A percentile compares a stretch with the other conserved stretches of the same genome.
Evolutionary conservation across 2,113 vertebrate species (phyloP).

Genomic region (Furnarius figulus): DNA sequence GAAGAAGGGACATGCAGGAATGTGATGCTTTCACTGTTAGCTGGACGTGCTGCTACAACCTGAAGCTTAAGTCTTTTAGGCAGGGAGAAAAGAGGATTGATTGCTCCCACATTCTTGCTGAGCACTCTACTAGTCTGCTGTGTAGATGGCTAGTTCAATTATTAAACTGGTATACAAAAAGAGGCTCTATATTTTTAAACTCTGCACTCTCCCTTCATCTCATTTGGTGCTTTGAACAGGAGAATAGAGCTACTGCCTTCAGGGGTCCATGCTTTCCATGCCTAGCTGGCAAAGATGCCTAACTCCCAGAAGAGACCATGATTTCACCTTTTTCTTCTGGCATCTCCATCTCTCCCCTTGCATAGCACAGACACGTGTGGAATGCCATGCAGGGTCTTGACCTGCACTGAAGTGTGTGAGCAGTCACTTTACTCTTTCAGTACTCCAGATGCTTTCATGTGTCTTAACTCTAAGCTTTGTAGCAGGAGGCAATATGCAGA

Average conservation of each 20-base stretch:
- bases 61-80: background rate
- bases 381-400: background rate
- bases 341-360: background rate
- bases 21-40: background rate
- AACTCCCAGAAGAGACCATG: background rate
- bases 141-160: background rate
- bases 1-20: background rate
- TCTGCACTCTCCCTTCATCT: background rate
- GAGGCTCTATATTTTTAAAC: background rate
- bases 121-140: background rate
- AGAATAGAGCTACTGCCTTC: background rate
- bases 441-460: background rate
- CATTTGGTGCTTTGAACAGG: background rate
- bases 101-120: background rate
- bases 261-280: background rate
- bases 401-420: background rate
- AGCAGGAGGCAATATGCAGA: background rate
- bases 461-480: background rate
- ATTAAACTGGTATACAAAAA: background rate
- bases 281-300: background rate
- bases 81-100: background rate
- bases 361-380: fast-evolving
- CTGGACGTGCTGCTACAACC: background rate
- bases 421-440: background rate
- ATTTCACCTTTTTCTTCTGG: background rate